Percentiles rank a stretch among this genome's conserved stretches.
Evolutionary conservation across 2,888 invertebrate genomes (phyloP).

Genomic region (Ephialtes manifestator): DNA sequence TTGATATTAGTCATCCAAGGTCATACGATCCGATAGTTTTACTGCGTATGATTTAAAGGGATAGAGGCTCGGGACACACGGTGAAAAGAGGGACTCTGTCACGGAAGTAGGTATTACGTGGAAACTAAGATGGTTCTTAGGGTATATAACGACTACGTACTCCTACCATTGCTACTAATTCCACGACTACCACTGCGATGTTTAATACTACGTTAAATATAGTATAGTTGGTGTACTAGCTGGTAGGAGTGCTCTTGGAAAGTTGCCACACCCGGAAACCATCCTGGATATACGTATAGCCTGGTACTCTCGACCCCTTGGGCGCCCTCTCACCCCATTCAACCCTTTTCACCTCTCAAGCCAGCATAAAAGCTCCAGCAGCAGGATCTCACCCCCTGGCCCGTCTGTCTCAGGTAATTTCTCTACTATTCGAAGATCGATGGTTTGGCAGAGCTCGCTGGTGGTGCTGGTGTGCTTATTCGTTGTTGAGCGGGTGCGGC

Average conservation of each 20-base stretch:
- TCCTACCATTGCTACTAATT: not conserved
- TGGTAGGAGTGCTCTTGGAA: constrained; percentile 65
- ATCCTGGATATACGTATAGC: constrained; percentile 46
- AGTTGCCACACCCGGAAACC: constrained; percentile 66
- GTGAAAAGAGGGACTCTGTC: constrained; percentile 4
- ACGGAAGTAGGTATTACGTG: constrained; percentile 40
- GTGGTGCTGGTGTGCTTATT: constrained; percentile 20
- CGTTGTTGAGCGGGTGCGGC: constrained; percentile 46
- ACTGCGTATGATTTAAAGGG: constrained; percentile 1
- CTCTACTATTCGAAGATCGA: constrained; percentile 69
- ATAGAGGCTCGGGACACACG: not conserved
- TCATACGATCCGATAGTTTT: constrained; percentile 23
- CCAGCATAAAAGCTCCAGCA: constrained; percentile 25
- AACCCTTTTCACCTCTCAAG: constrained; percentile 53
- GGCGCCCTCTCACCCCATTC: constrained; percentile 48
- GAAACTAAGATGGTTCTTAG: constrained; percentile 40
- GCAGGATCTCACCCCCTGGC: constrained; percentile 16
- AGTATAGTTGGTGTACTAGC: constrained; percentile 13
- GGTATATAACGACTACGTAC: constrained; percentile 20
- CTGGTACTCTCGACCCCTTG: constrained; percentile 47
- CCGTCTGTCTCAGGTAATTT: constrained; percentile 70
- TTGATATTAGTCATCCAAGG: constrained; percentile 34
- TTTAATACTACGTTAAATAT: constrained; percentile 32
- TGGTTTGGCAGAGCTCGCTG: constrained; percentile 67
- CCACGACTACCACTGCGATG: constrained; percentile 9